Evolutionary conservation across 2,888 invertebrate species (phyloP), one percentile per base, ranked within the genome.

Genomic region (Ellobium chinense): DNA sequence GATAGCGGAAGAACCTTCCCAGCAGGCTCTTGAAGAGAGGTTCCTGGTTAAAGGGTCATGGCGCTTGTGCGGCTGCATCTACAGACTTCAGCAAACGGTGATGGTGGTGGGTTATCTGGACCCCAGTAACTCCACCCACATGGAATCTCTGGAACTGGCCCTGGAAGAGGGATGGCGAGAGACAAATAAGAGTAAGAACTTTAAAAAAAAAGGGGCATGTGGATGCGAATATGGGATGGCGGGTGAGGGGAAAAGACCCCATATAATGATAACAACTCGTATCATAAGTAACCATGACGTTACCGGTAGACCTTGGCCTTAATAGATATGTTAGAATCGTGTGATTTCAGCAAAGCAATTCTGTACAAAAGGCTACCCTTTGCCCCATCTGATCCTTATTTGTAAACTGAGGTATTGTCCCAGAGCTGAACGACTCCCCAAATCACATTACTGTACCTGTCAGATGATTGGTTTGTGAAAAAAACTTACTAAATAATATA

Each of bases 91-190:
- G 29, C 54, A 34, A 24, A 66, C 34, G 56, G 36, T 76, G 14
- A 66, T 37, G 21, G 37, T 36, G 1, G n/a, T 31, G n/a, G 76
- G 76, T 1, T 12, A 65, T 24, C 34, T 76, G 21, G 54, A 76
- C 14, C 54, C 65, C 7, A 18, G 0, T 36, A 76, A 76, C 21
- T 65, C 66, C 1, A 66, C 34, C 2, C 65, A 76, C 31, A 3
- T 76, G 14, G 56, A 54, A 14, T 12, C 36, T 14, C 21, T 76
- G 7, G 21, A 29, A 21, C 56, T n/a, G 54, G 31, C 76, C 27
- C n/a, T 76, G 27, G 76, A 7, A 9, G 76, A 76, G 39, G 65
- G 66, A 12, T 68, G 68, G 78, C 65, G 37, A 29, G 63, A 78
- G 31, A 24, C 62, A 5, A 69, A 78, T 24, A 46, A 39, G 62